Evolutionary conservation across 1,140 invertebrate genomes (phyloP).

Genomic region (Heliconius hewitsoni): DNA sequence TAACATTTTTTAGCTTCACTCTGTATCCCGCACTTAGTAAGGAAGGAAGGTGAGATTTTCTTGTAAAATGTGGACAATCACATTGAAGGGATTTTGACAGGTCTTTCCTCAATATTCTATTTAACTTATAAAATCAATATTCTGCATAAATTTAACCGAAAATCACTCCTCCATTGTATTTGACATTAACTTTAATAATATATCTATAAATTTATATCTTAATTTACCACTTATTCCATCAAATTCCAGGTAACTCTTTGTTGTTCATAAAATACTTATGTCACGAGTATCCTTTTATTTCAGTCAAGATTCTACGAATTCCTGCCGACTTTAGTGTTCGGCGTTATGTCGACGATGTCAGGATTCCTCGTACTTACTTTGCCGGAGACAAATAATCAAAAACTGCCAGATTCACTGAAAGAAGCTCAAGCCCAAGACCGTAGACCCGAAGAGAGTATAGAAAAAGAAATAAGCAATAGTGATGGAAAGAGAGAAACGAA

Average conservation of each 20-base stretch:
- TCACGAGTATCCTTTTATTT: conserved; percentile 40
- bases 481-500: conserved; percentile 44
- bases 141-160: neutral
- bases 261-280: neutral
- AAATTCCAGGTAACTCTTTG: neutral
- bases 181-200: neutral
- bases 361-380: conserved; percentile 83
- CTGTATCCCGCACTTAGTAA: too few species aligned
- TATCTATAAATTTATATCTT: neutral
- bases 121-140: neutral
- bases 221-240: neutral
- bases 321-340: conserved; percentile 87
- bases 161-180: neutral
- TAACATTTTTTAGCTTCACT: too few species aligned
- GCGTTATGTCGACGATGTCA: conserved; percentile 84
- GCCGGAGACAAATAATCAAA: conserved; percentile 85
- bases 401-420: conserved; percentile 85
- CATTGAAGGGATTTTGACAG: too few species aligned
- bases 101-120: neutral
- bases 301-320: conserved; percentile 72
- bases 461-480: conserved; percentile 46
- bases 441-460: conserved; percentile 42
- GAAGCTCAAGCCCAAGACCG: conserved; percentile 82
- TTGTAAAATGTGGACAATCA: too few species aligned
- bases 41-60: too few species aligned